Conservation (phyloP, 2,113 vertebrate species). For the Sinocyclocheilus grahami region DNA sequence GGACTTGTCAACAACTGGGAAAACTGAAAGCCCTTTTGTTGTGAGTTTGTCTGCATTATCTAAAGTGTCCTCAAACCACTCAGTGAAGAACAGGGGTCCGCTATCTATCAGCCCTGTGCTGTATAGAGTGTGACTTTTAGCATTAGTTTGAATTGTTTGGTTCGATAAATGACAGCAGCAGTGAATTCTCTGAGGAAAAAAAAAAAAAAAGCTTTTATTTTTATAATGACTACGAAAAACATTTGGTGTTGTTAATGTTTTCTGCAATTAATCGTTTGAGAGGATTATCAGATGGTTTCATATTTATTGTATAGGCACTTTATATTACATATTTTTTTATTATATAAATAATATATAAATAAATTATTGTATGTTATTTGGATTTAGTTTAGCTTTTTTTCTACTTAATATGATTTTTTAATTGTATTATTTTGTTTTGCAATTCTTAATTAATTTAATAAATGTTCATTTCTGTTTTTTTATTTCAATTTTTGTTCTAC, state of each 20-base stretch:
- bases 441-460: too few relatives aligned
- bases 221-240: background rate
- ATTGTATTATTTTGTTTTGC: too few relatives aligned
- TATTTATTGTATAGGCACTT: background rate
- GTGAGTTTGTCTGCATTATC: conserved; percentile 49
- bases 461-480: too few relatives aligned
- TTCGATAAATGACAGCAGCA: conserved; percentile 7
- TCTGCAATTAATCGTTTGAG: background rate
- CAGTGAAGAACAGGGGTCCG: conserved; percentile 17
- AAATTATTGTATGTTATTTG: too few relatives aligned
- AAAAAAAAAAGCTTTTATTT: too few relatives aligned
- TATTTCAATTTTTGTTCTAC: too few relatives aligned
- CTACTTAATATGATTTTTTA: too few relatives aligned
- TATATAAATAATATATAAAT: too few relatives aligned
- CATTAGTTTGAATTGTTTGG: conserved; percentile 33
- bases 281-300: background rate
- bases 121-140: conserved; percentile 26
- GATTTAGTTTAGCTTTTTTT: too few relatives aligned
- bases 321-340: background rate
- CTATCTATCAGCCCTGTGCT: background rate
- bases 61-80: conserved; percentile 45
- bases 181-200: background rate
- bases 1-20: conserved; percentile 52
- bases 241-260: too few relatives aligned
- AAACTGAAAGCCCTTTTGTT: conserved; percentile 47